Evolutionary conservation across 2,888 invertebrate species (phyloP).

Genomic region (Apamea crenata): DNA sequence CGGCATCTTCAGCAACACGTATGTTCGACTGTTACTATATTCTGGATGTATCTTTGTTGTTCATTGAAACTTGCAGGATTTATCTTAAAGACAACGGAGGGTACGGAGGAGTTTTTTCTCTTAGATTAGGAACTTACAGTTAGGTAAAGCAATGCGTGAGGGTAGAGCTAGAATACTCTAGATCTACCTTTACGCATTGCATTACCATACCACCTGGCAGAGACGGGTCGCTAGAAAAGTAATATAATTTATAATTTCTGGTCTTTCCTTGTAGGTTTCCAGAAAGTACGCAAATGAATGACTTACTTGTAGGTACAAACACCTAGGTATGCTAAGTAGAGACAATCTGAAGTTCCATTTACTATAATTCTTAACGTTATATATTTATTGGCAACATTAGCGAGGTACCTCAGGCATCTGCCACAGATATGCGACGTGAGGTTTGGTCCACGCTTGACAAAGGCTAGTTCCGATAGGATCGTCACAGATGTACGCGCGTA

Average conservation of each 20-base stretch:
- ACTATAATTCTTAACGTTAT: background rate
- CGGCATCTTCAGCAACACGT: background rate
- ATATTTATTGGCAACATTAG: background rate
- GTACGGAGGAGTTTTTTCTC: background rate
- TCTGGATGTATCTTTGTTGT: background rate
- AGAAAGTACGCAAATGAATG: background rate
- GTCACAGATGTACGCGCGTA: conserved; percentile 79
- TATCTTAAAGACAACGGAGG: background rate
- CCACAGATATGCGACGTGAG: background rate
- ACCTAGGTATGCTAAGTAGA: background rate
- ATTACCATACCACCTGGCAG: no score
- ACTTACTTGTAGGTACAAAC: no score
- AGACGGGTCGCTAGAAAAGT: background rate
- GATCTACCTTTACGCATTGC: background rate
- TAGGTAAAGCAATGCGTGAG: background rate
- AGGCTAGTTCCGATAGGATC: conserved; percentile 48
- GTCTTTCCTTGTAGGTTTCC: background rate
- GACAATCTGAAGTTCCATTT: background rate
- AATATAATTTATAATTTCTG: no score
- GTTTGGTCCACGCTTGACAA: conserved; percentile 29
- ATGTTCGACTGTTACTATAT: background rate
- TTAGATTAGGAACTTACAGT: background rate
- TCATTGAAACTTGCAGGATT: background rate
- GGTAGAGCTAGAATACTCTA: background rate
- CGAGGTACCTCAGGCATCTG: background rate